These are phyloP conservation scores for Bombus waltoni DNA, from an alignment of 1,140 invertebrate genomes.

Conservation along the genomic window DNA sequence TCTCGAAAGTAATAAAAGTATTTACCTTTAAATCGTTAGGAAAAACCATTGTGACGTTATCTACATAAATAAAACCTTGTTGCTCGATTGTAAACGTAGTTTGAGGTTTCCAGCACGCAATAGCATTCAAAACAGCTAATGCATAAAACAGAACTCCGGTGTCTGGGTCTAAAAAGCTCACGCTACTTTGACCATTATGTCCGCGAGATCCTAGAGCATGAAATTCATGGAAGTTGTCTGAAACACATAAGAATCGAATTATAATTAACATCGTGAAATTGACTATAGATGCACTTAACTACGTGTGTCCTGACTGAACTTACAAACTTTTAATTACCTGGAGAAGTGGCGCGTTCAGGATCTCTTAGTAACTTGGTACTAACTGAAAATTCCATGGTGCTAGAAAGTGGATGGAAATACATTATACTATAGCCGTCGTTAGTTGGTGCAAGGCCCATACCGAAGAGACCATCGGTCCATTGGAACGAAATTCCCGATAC, in stretches of 20 bases:
- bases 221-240: conserved; percentile 86
- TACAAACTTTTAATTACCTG: conserved; percentile 62
- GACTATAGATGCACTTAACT: background rate
- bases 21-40: conserved; percentile 90
- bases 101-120: conserved; percentile 90
- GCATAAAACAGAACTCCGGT: conserved; percentile 90
- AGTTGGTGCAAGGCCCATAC: conserved; percentile 85
- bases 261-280: background rate
- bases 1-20: background rate
- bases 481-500: conserved; percentile 88
- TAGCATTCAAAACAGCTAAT: conserved; percentile 88
- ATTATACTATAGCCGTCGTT: conserved; percentile 87
- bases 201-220: conserved; percentile 87
- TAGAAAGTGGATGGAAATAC: conserved; percentile 90
- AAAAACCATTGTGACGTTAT: conserved; percentile 88
- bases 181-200: conserved; percentile 88
- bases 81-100: conserved; percentile 86
- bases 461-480: conserved; percentile 90
- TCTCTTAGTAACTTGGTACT: conserved; percentile 87
- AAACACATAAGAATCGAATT: background rate
- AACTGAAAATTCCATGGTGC: conserved; percentile 88
- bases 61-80: conserved; percentile 88
- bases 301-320: background rate
- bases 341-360: conserved; percentile 79
- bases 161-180: conserved; percentile 87